Conservation (phyloP, 2,113 vertebrate genomes). For the Haliaeetus leucogaster region DNA sequence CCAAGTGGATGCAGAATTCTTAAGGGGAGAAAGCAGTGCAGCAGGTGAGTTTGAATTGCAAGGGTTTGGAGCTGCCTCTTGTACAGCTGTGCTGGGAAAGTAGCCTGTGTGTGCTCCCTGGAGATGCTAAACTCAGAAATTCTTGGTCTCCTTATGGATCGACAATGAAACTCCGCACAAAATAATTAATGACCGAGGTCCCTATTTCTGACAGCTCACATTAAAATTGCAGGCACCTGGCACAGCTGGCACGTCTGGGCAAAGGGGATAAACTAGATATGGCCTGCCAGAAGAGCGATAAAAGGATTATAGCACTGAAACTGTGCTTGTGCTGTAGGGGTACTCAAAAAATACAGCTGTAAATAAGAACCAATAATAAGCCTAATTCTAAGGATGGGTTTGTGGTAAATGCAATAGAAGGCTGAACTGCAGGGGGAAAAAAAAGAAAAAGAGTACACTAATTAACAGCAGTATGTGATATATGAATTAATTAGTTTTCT, state of each 20-base stretch:
- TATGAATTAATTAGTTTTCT: neutral
- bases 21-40: neutral
- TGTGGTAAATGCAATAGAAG: neutral
- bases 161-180: neutral
- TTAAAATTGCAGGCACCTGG: neutral
- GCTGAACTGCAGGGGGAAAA: neutral
- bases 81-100: constrained; percentile 8
- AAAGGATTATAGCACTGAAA: neutral
- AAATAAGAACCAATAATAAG: neutral
- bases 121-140: constrained; percentile 22
- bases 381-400: neutral
- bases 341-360: neutral
- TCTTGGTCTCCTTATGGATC: neutral
- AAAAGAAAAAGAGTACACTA: neutral
- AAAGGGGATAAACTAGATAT: neutral
- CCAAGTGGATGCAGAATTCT: neutral
- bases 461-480: neutral
- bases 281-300: neutral
- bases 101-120: neutral
- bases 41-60: neutral
- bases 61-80: neutral
- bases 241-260: neutral
- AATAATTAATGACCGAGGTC: neutral
- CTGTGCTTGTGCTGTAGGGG: neutral
- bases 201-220: neutral